phyloP scores from a whole-genome alignment of 2,888 invertebrate species.

The Eilema griseolum region DNA sequence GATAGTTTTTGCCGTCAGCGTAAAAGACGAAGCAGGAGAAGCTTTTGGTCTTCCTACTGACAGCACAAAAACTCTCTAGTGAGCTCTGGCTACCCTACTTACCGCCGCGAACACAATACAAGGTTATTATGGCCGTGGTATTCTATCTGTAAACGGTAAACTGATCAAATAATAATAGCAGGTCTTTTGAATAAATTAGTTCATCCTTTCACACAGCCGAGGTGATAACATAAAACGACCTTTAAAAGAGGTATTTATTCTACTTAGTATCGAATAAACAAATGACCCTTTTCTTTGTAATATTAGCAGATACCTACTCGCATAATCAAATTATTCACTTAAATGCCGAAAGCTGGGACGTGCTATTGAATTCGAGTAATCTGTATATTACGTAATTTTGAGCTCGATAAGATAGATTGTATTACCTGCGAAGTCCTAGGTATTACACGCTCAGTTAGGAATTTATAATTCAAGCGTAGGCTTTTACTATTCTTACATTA shows the following conservation, averaged over 20 bases:
- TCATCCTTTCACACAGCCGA: neutral
- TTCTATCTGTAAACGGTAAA: too few species aligned
- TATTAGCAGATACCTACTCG: neutral
- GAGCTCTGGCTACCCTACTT: too few species aligned
- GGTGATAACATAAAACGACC: neutral
- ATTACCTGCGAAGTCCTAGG: constrained; percentile 19
- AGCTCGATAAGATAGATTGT: constrained; percentile 5
- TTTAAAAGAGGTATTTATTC: neutral
- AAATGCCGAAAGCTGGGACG: neutral
- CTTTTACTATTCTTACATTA: constrained; percentile 28
- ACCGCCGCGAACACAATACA: too few species aligned
- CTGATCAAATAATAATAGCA: neutral
- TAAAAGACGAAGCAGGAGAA: too few species aligned
- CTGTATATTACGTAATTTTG: neutral
- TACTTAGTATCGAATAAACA: constrained; percentile 2
- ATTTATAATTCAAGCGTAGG: constrained; percentile 30
- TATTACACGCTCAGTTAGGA: constrained; percentile 21
- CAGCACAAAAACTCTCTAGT: too few species aligned
- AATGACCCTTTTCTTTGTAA: neutral
- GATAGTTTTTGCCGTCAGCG: too few species aligned
- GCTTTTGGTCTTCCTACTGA: too few species aligned
- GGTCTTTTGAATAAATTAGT: neutral
- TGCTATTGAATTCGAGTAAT: neutral
- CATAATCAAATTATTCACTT: neutral
- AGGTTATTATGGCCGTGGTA: too few species aligned